Percentiles rank a stretch among this genome's conserved stretches.
Evolutionary conservation across 1,140 invertebrate species (phyloP).

Genomic region (Phymastichus coffea): DNA sequence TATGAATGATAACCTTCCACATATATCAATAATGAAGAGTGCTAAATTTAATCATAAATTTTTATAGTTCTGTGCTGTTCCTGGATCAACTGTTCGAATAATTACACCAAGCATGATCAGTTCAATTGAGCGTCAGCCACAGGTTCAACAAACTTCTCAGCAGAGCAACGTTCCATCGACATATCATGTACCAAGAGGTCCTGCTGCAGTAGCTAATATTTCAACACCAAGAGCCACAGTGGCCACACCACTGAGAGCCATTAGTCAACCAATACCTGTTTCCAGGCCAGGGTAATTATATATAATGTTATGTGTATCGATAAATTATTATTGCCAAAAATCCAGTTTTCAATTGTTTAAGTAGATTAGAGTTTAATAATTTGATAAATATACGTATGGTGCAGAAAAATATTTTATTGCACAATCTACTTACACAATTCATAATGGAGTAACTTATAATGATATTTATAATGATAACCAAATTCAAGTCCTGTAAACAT

Average conservation of each 20-base stretch:
- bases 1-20: not conserved
- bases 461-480: too few species aligned
- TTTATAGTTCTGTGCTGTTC: conserved; percentile 47
- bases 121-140: conserved; percentile 48
- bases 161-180: conserved; percentile 45
- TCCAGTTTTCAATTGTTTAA: too few species aligned
- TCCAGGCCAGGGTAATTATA: conserved; percentile 41
- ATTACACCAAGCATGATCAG: conserved; percentile 50
- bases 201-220: conserved; percentile 60
- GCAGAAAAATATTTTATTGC: too few species aligned
- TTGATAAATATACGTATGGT: too few species aligned
- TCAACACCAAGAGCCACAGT: conserved; percentile 55
- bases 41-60: too few species aligned
- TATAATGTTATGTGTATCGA: too few species aligned
- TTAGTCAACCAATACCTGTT: conserved; percentile 41
- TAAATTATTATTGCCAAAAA: not conserved
- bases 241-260: conserved; percentile 55
- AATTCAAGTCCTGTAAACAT: too few species aligned
- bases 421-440: too few species aligned
- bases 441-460: too few species aligned
- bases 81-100: conserved; percentile 49
- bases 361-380: too few species aligned
- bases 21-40: not conserved
- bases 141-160: conserved; percentile 40
- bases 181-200: conserved; percentile 53